Conservation (phyloP, 1,140 invertebrate genomes). For the Pseudobourletiella spinata region DNA sequence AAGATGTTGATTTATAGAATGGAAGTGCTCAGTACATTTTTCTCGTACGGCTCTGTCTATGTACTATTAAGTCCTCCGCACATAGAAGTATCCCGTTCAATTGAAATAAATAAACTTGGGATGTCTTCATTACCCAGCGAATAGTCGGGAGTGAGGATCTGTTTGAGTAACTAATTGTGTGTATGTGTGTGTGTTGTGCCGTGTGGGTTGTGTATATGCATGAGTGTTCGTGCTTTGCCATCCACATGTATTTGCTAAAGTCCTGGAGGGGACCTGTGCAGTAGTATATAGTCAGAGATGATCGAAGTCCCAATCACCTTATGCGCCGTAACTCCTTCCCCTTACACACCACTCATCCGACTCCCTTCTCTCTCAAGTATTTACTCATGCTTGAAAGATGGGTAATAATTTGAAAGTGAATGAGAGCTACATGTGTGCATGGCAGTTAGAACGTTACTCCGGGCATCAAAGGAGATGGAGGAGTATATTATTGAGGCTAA, state of each 20-base stretch:
- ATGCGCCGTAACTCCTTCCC: no score
- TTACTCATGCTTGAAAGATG: not conserved
- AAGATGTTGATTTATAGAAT: no score
- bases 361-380: not conserved
- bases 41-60: no score
- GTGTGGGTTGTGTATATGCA: not conserved
- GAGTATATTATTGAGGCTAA: no score
- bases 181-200: not conserved
- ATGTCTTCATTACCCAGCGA: not conserved
- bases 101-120: conserved; percentile 6
- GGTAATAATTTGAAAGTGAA: not conserved
- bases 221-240: not conserved
- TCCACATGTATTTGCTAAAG: not conserved
- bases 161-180: conserved; percentile 6
- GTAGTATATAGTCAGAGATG: not conserved
- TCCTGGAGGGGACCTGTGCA: not conserved
- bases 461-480: no score
- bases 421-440: no score
- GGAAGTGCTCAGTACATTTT: no score
- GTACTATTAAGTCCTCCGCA: no score
- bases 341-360: no score
- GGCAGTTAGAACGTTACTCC: no score
- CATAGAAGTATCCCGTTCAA: not conserved
- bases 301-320: no score
- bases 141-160: not conserved